These are phyloP conservation scores for Gobio occitaniae DNA, from an alignment of 2,797 vertebrate species.

Conservation along the genomic window DNA sequence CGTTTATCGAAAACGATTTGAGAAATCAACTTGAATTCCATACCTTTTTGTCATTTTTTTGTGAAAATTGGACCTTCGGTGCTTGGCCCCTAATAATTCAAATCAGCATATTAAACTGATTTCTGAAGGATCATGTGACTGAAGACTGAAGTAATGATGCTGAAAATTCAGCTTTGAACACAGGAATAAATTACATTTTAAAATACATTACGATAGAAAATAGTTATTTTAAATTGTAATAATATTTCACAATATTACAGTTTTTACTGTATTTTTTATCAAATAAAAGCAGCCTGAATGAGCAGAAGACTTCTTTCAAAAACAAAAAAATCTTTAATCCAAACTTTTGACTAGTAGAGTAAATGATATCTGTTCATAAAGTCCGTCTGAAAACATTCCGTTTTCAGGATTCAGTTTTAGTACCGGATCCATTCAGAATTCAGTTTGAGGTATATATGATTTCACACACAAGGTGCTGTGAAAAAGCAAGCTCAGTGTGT, in stretches of 20 bases:
- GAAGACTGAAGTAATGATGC: background rate
- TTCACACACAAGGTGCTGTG: background rate
- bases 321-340: background rate
- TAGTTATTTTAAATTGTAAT: background rate
- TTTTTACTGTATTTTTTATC: background rate
- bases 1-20: no score
- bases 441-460: background rate
- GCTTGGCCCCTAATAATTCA: background rate
- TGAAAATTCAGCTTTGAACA: background rate
- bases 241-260: background rate
- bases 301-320: background rate
- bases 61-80: no score
- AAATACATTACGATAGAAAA: background rate
- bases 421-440: background rate
- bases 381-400: background rate
- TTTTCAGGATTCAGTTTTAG: background rate
- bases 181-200: background rate
- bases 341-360: background rate
- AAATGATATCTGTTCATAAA: background rate
- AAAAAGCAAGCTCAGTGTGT: conserved; percentile 61
- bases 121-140: background rate
- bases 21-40: no score
- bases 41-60: no score
- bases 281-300: background rate
- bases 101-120: background rate